Evolutionary conservation across 2,797 vertebrate species (phyloP), one percentile per base, ranked within the genome.

Genomic region (Diglossa cyanea): DNA sequence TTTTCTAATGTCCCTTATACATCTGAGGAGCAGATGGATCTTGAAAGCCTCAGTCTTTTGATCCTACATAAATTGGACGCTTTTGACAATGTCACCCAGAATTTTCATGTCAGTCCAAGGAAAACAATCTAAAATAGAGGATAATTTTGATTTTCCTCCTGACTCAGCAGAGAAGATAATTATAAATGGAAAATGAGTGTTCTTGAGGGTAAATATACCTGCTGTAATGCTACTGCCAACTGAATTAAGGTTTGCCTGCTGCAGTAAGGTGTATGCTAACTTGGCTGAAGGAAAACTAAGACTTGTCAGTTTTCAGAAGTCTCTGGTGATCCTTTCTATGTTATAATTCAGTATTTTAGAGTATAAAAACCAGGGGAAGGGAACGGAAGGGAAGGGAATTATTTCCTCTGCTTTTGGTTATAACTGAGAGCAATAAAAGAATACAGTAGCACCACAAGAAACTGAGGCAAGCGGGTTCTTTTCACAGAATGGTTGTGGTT

Each of bases 61-160:
- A 96, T 91, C 75, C 54, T 70, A 45, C 28, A 79, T 86, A 93
- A 96, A 95, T 33, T 80, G 66, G 62, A 85, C 72, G 82, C 51
- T 90, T 95, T 88, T 78, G 70, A 94, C 82, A 96, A 90, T 37
- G 70, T 86, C 81, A 96, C 70, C 33, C 82, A 80, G 53, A 81
- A 90, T 91, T 90, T 91, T 94, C 50, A 48, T 5, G 10, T 72
- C 82, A 90, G 76, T 80, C 75, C 81, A 77, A 66, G 30, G 50
- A 83, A 87, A 91, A 82, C 45, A 37, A 79, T 83, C 60, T 93
- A 81, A 76, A 83, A 35, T 37, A 62, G 42, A 70, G 13, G 42
- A 42, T 35, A 78, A 77, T 81, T 75, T 88, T 91, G 30, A 88
- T 60, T 90, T 95, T 57, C 39, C 86, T 42, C 50, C 84, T 92